A percentile compares a stretch with the other conserved stretches of the same genome.
phyloP scores from a whole-genome alignment of 2,113 vertebrate genomes.

The Archocentrus centrarchus region DNA sequence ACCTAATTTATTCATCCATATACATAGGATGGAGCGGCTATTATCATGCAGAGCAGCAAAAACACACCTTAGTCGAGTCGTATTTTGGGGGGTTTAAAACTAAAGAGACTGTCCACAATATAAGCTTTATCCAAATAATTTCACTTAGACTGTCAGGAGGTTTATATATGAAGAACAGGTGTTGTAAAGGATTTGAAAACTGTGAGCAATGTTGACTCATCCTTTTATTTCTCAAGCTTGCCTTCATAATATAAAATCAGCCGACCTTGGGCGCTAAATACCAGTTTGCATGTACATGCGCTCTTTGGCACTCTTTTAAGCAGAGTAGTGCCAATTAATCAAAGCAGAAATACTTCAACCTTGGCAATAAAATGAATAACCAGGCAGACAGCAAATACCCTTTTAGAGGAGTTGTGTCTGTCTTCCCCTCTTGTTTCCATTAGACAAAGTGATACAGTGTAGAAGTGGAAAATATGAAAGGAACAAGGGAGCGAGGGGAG shows the following conservation, averaged over 20 bases:
- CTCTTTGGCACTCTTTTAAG: slow-evolving; percentile 28
- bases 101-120: neutral
- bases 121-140: neutral
- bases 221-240: slow-evolving; percentile 28
- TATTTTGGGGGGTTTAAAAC: neutral
- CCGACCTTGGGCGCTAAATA: slow-evolving; percentile 51
- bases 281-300: slow-evolving; percentile 46
- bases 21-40: neutral
- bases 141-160: neutral
- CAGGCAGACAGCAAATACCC: slow-evolving; percentile 1
- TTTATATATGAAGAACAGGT: neutral
- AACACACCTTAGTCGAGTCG: neutral
- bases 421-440: neutral
- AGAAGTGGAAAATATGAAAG: slow-evolving; percentile 20
- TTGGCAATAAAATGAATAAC: slow-evolving; percentile 44
- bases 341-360: slow-evolving; percentile 26
- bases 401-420: slow-evolving; percentile 10
- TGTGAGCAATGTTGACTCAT: slow-evolving; percentile 47
- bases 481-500: neutral
- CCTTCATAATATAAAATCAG: slow-evolving; percentile 31
- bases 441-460: slow-evolving; percentile 22
- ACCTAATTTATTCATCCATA: slow-evolving; percentile 38
- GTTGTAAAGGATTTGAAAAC: slow-evolving; percentile 9
- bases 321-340: slow-evolving; percentile 15
- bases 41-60: slow-evolving; percentile 25